phyloP scores from a whole-genome alignment of 2,888 invertebrate species.

The Lampropteryx suffumata region DNA sequence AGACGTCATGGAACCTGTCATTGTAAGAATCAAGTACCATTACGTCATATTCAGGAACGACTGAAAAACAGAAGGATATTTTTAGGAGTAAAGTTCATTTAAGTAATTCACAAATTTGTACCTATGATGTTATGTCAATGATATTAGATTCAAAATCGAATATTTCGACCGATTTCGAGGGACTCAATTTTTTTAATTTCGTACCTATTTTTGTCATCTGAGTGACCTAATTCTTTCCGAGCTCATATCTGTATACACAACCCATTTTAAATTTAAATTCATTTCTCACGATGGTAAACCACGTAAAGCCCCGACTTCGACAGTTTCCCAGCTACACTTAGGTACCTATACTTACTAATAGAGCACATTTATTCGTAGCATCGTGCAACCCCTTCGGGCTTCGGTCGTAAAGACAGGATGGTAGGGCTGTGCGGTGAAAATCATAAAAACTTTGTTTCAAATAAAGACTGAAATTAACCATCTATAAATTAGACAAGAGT shows the following conservation, averaged over 20 bases:
- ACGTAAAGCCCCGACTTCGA: conserved; percentile 26
- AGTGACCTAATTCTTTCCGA: conserved; percentile 7
- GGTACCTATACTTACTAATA: too few species aligned
- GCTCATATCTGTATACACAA: not conserved
- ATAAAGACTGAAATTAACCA: too few species aligned
- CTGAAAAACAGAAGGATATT: not conserved
- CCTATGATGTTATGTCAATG: too few species aligned
- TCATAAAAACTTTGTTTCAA: not conserved
- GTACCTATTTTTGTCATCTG: conserved; percentile 1
- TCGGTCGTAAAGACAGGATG: conserved; percentile 29
- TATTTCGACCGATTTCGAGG: too few species aligned
- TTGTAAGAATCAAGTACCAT: conserved; percentile 11
- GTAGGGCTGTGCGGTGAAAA: conserved; percentile 7
- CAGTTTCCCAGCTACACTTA: conserved; percentile 26
- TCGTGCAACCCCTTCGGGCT: conserved; percentile 29
- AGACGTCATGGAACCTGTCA: conserved; percentile 25
- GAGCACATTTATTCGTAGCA: conserved; percentile 32
- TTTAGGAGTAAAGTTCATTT: too few species aligned
- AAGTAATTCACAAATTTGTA: too few species aligned
- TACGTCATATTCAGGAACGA: not conserved
- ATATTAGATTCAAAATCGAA: too few species aligned
- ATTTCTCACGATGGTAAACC: conserved; percentile 28
- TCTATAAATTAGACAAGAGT: too few species aligned
- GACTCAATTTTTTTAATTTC: too few species aligned
- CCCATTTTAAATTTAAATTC: conserved; percentile 34